A percentile compares a stretch with the other conserved stretches of the same genome.
These are phyloP conservation scores for Macroglossus sobrinus DNA, from an alignment of 2,113 vertebrate genomes.

Conservation along the genomic window DNA sequence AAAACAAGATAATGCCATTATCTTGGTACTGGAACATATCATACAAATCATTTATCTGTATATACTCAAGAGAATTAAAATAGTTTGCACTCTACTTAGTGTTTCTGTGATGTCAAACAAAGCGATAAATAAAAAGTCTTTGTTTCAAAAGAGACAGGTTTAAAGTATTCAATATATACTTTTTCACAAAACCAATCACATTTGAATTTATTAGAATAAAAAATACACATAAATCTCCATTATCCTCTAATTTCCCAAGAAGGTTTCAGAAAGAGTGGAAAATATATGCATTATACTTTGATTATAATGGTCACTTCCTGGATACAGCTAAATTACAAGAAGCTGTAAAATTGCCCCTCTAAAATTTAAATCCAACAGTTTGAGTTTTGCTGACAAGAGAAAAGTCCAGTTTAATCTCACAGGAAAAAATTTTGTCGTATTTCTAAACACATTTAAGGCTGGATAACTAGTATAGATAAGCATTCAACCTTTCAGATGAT, in stretches of 20 bases:
- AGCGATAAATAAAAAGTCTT: background rate
- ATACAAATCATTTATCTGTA: background rate
- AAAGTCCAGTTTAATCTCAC: slow-evolving; percentile 15
- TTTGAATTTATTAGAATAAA: slow-evolving; percentile 45
- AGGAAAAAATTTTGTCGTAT: slow-evolving; percentile 50
- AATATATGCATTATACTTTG: background rate
- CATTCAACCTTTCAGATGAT: slow-evolving; percentile 35
- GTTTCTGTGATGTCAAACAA: background rate
- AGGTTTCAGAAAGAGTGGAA: background rate
- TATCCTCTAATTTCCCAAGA: background rate
- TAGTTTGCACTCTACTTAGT: background rate
- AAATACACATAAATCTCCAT: background rate
- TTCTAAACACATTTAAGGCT: slow-evolving; percentile 48
- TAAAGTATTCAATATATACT: background rate
- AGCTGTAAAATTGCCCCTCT: background rate
- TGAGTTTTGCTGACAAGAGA: slow-evolving; percentile 44
- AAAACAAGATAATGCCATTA: background rate
- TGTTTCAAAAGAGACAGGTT: slow-evolving; percentile 1
- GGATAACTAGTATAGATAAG: slow-evolving; percentile 11
- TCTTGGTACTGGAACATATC: background rate
- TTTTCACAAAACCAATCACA: background rate
- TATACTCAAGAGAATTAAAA: background rate
- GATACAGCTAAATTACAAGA: slow-evolving; percentile 5
- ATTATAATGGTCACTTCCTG: slow-evolving; percentile 1
- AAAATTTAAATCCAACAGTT: background rate